Evolutionary conservation across 2,888 invertebrate species (phyloP), one percentile per base, ranked within the genome.

Genomic region (Oligia fasciuncula): DNA sequence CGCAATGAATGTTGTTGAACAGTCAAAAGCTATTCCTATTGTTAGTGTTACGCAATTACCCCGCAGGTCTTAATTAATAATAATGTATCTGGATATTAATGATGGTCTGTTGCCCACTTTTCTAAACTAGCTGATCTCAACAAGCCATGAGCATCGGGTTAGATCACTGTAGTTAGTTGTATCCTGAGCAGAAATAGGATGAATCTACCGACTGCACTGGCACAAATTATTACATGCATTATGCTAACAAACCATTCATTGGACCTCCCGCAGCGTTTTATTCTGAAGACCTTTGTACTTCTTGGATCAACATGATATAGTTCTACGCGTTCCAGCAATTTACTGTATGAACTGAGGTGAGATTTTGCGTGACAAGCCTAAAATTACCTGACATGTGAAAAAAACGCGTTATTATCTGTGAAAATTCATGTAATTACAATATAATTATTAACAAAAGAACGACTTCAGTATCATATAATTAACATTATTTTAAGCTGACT

Each of bases 371-470:
- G 49, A 73, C 46, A 76, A 78, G n/a, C 29, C 40, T n/a, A 60
- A 40, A 60, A 71, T 51, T 73, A 40, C 23, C 0, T 43, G 14
- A 40, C 62, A 70, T 35, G 49, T 73, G 75, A 83, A 78, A 84
- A 75, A 75, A 69, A 65, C 40, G 11, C 75, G 0, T 70, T 43
- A n/a, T 8, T 51, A 43, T 23, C 11, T 73, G 80, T 75, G 67
- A 77, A 80, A 65, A 69, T 69, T 29, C 51, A 23, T 69, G 6
- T 78, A 80, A 71, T 72, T 72, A 60, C 51, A 29, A 67, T 62
- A 70, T 74, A 77, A 81, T 80, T 73, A 78, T 54, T 68, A 79
- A 86, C 85, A 85, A 87, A 75, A 79, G 83, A 81, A 81, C 83
- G 43, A 75, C 43, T 71, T 74, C 23, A 66, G 66, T 54, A 67